A percentile compares a stretch with the other conserved stretches of the same genome.
Conservation (phyloP, 2,113 vertebrate species). For the Hippocampus mohnikei region DNA sequence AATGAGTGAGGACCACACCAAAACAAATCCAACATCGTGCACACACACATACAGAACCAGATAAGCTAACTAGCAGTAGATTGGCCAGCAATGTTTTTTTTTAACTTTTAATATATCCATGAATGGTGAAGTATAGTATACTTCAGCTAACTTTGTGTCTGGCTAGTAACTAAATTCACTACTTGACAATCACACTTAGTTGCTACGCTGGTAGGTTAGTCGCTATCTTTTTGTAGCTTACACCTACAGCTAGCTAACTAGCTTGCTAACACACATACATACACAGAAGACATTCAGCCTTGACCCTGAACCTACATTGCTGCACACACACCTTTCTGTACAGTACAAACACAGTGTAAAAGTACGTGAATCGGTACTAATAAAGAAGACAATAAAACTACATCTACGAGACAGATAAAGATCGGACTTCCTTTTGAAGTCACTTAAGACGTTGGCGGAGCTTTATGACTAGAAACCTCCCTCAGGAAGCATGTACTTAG, state of each 20-base stretch:
- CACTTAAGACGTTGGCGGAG: constrained; percentile 29
- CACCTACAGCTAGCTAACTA: no score
- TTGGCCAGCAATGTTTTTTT: no score
- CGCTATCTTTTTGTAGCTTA: no score
- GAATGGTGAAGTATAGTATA: no score
- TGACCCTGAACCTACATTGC: constrained; percentile 48
- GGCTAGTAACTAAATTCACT: no score
- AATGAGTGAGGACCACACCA: constrained; percentile 13
- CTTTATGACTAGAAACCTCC: constrained; percentile 46
- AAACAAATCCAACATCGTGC: constrained; percentile 10
- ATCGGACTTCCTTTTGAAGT: constrained; percentile 40
- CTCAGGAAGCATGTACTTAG: constrained; percentile 33
- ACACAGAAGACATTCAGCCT: not conserved
- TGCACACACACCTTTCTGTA: constrained; percentile 27
- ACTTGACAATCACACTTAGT: no score
- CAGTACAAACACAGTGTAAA: constrained; percentile 19
- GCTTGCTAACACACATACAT: constrained; percentile 1
- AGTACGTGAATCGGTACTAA: constrained; percentile 10
- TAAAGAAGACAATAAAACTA: constrained; percentile 47
- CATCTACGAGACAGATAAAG: constrained; percentile 43
- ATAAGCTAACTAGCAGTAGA: no score
- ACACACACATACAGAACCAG: not conserved
- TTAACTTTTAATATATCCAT: no score
- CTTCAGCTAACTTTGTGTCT: no score
- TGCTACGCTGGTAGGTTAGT: no score